Base-by-base conservation (phyloP, 1,140 invertebrate species). In the Chymomyza costata region DNA sequence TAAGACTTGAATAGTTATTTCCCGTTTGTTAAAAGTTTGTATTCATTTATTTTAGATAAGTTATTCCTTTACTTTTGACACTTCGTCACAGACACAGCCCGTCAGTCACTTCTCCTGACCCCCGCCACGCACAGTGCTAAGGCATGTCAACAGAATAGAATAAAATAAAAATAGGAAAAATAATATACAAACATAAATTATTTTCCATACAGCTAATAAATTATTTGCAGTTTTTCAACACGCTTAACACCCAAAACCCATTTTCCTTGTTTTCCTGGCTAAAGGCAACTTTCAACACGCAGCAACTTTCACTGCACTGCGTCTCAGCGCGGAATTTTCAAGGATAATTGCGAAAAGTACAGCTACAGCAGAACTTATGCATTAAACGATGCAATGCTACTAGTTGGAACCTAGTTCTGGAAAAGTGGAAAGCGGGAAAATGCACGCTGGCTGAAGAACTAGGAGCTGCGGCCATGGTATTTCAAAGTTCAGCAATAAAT, bases 401-500 rank as follows among this genome's bases (percentile, higher is more conserved):
- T 8, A 14, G 3, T 3, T 3, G 11, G 32, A 10, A 2, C 38
- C n/a, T n/a, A 51, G 52, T 18, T 21, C 13, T n/a, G 14, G 34
- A 8, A 30, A 38, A 17, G 34, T 21, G 34, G 16, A 13, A 13
- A 11, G 13, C 11, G 18, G 18, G 58, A 56, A 49, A 58, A 53
- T 52, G 48, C 38, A 38, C 54, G 48, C 44, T 32, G 18, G 18
- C 35, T 25, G 28, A 39, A 45, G 45, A 50, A 56, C 44, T 49
- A 35, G 59, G 45, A 43, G 68, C 64, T 50, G 66, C 41, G 59
- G 68, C 71, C 49, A 55, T 60, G 67, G 73, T 73, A 78, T 78
- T 78, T 73, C 69, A 80, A 78, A 78, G 73, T 78, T 78, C 49
- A 65, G 73, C 67, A 78, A 78, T 78, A 78, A 78, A 78, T 78